Conservation (phyloP, 1,140 invertebrate genomes). For the Drosophila paulistorum region DNA sequence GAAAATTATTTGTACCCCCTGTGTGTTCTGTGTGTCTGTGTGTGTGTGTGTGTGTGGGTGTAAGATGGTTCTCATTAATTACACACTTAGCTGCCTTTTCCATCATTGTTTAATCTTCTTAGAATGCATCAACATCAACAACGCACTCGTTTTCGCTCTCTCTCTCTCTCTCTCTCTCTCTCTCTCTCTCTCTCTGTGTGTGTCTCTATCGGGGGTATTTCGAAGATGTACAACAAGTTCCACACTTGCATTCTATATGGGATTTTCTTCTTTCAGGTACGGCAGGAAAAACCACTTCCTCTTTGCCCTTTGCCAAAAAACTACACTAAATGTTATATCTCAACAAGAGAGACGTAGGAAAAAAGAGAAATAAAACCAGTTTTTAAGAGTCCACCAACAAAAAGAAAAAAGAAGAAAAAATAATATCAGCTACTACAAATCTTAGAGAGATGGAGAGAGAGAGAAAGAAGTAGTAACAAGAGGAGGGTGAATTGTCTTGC, state of each 20-base stretch:
- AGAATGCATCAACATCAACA: constrained; percentile 24
- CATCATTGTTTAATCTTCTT: constrained; percentile 52
- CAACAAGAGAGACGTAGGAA: constrained; percentile 25
- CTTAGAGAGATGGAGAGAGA: constrained; percentile 5
- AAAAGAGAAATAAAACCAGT: constrained; percentile 43
- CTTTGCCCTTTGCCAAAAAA: constrained; percentile 57
- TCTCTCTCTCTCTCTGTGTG: constrained; percentile 3
- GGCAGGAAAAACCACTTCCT: constrained; percentile 68
- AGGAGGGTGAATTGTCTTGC: neutral
- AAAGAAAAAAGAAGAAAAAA: too few relatives aligned
- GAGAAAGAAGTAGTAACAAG: neutral
- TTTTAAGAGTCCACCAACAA: constrained; percentile 14
- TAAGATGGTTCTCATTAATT: constrained; percentile 47
- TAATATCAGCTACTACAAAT: constrained; percentile 10
- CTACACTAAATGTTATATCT: constrained; percentile 13
- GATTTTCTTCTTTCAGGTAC: constrained; percentile 55
- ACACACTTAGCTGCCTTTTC: constrained; percentile 42
- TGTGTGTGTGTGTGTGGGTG: constrained; percentile 16
- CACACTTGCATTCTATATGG: constrained; percentile 57
- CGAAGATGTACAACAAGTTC: constrained; percentile 61
- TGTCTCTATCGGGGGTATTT: constrained; percentile 35
- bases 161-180: constrained; percentile 5
- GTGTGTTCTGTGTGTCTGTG: constrained; percentile 14
- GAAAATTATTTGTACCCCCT: constrained; percentile 25
- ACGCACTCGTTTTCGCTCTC: neutral